Percentiles rank a stretch among this genome's conserved stretches.
phyloP scores from a whole-genome alignment of 1,140 invertebrate genomes.

The Parasteatoda tepidariorum region DNA sequence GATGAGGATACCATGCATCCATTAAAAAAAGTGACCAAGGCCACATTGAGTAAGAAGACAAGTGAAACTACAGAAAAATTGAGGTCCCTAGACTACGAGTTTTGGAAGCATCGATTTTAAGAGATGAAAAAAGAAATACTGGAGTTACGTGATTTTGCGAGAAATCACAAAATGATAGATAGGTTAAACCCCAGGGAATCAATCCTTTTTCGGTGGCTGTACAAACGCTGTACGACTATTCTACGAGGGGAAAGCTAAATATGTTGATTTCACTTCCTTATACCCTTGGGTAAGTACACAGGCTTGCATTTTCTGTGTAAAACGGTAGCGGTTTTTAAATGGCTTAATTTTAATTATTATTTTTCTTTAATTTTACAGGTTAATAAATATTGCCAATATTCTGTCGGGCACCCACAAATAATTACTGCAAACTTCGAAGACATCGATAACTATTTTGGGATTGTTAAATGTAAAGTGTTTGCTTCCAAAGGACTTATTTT shows the following conservation, averaged over 20 bases:
- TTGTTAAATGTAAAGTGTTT: conserved; percentile 14
- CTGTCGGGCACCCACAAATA: conserved; percentile 9
- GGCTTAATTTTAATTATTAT: not conserved
- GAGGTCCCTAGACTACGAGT: not conserved
- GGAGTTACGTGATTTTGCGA: not conserved
- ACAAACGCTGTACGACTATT: not conserved
- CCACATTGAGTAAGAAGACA: not conserved
- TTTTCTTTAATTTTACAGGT: not conserved
- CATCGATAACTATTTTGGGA: conserved; percentile 4
- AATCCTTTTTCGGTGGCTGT: conserved; percentile 3
- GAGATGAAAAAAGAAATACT: not conserved
- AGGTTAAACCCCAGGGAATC: not conserved
- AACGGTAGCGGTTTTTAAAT: not conserved
- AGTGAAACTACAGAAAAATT: not conserved
- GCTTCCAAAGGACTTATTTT: too few relatives aligned
- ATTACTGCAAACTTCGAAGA: conserved; percentile 1
- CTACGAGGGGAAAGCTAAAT: not conserved
- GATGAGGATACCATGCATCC: not conserved
- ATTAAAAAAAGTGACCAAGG: not conserved
- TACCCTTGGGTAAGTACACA: conserved; percentile 11
- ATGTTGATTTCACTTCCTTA: conserved; percentile 13
- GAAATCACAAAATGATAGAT: not conserved
- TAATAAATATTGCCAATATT: not conserved
- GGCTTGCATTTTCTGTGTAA: not conserved
- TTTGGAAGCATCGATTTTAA: not conserved